A percentile compares a stretch with the other conserved stretches of the same genome.
Conservation (phyloP, 2,888 invertebrate species). For the Amphipoea lucens region DNA sequence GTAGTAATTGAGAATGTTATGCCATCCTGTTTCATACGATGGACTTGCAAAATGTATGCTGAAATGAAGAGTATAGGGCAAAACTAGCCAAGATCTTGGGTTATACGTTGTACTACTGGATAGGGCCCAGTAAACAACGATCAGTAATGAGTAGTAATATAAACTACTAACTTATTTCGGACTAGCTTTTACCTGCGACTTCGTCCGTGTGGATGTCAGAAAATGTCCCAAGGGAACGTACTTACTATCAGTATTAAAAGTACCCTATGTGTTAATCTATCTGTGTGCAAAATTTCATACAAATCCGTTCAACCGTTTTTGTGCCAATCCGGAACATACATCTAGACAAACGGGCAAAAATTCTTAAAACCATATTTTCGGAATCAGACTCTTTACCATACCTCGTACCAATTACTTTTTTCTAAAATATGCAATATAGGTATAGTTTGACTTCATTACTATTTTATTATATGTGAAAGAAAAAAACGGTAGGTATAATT, state of each 20-base stretch:
- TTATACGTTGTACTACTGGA: neutral
- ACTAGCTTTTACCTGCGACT: neutral
- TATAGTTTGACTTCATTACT: neutral
- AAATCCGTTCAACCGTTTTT: no score
- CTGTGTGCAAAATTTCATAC: neutral
- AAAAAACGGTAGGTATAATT: neutral
- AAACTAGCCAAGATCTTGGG: neutral
- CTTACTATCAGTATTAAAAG: neutral
- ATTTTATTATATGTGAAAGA: neutral
- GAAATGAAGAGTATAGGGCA: neutral
- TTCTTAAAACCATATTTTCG: neutral
- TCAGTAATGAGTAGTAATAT: neutral
- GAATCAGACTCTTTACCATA: neutral
- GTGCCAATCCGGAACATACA: no score
- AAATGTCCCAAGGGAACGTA: neutral
- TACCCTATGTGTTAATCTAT: neutral
- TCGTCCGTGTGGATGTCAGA: neutral
- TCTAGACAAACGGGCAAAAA: no score
- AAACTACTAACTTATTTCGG: neutral
- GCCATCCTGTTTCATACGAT: neutral
- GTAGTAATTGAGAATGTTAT: slow-evolving; percentile 10
- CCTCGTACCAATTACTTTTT: neutral
- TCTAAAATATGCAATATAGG: neutral
- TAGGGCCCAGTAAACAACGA: neutral
- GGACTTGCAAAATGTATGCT: neutral